Base-by-base conservation (phyloP, 2,888 invertebrate species). In the Schizaphis graminum region DNA sequence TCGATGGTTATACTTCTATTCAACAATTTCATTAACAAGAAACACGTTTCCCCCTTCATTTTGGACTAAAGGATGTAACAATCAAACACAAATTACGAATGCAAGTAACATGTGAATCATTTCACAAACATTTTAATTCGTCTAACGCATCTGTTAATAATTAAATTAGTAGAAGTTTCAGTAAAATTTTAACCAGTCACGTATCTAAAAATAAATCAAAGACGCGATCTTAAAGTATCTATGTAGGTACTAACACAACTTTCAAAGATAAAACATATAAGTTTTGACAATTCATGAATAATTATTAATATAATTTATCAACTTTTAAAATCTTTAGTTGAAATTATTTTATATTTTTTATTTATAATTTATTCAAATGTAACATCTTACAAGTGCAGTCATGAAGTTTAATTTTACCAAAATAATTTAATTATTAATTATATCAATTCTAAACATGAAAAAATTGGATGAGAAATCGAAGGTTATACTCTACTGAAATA, bases 11-110 rank as follows among this genome's bases (percentile, higher is more conserved):
- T 47, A 77, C 21, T 35, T 77, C 26, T 77, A 77, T 77, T 77
- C 77, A 35, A 77, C 77, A 77, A 77, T 77, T 77, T 35, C 35
- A 77, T 77, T 21, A 77, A 77, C 35, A 35, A 77, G 7, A 77
- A 77, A 77, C 77, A 77, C 77, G 35, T 77, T 77, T 35, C 35
- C 77, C 35, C 77, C 77, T 77, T 77, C 77, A 21, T 77, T 77
- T 67, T 7, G 35, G 77, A 21, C 77, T n/a, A 77, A 77, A 77
- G 77, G 77, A 77, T 77, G 77, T 77, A 77, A 77, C 77, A 77
- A 77, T 77, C 77, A 77, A 77, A 77, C 35, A 35, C 77, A 77
- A 77, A 77, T 77, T 77, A 77, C 77, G 77, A 77, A 77, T 77
- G 77, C 61, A 16, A 35, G 35, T 67, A 35, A 8, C 77, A 77